Percentiles rank a stretch among this genome's conserved stretches.
Conservation (phyloP, 2,797 vertebrate species). For the Meda fulgida region DNA sequence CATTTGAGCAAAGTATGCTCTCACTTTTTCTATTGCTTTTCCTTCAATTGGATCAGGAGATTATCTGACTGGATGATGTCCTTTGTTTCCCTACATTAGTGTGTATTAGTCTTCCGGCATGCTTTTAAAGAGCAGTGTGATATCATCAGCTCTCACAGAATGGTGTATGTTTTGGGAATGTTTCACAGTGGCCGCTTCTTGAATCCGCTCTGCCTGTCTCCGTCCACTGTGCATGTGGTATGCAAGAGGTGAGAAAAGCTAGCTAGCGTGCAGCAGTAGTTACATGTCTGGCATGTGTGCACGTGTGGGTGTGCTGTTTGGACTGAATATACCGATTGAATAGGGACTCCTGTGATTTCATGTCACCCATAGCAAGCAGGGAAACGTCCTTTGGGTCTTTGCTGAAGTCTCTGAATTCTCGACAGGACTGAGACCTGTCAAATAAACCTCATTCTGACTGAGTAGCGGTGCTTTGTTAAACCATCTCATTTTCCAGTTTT, state of each 20-base stretch:
- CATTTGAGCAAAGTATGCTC: conserved; percentile 51
- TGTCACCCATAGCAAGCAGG: conserved; percentile 49
- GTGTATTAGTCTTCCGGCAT: conserved; percentile 29
- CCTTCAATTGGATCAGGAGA: conserved; percentile 51
- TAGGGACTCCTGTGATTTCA: conserved; percentile 37
- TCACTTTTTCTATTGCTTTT: conserved; percentile 51
- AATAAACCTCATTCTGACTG: conserved; percentile 52
- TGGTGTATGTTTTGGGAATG: conserved; percentile 10
- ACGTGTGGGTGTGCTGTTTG: conserved; percentile 15
- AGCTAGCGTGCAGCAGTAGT: conserved; percentile 40
- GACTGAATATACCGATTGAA: conserved; percentile 26
- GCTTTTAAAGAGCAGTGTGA: conserved; percentile 24
- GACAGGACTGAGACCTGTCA: conserved; percentile 47
- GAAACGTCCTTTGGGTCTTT: conserved; percentile 35
- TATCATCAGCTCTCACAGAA: conserved; percentile 38
- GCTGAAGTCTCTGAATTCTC: conserved; percentile 42
- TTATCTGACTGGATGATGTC: conserved; percentile 44
- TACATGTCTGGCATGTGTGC: conserved; percentile 19
- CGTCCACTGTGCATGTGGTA: conserved; percentile 22
- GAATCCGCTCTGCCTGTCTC: not conserved
- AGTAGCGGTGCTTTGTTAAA: conserved; percentile 52
- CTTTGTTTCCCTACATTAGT: conserved; percentile 29
- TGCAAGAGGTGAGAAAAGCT: conserved; percentile 50
- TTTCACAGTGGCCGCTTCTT: conserved; percentile 35
- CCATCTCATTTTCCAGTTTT: conserved; percentile 41